These are phyloP conservation scores for Cossypha caffra DNA, from an alignment of 2,797 vertebrate species.

Conservation along the genomic window DNA sequence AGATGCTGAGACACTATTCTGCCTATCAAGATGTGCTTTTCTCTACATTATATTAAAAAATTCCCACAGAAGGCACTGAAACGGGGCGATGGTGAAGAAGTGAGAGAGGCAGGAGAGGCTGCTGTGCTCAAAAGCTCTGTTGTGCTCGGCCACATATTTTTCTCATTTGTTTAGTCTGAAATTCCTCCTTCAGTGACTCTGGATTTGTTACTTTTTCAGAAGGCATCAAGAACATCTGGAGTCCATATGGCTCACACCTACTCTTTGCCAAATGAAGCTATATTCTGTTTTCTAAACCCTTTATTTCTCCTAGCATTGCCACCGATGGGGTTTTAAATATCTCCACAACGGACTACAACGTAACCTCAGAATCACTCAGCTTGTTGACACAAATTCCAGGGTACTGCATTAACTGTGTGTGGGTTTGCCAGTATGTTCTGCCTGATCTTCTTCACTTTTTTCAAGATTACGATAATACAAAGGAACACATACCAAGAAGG, in stretches of 20 bases:
- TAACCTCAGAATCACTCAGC: neutral
- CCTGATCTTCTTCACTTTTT: neutral
- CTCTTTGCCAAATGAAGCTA: constrained; percentile 11
- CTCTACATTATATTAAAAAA: neutral
- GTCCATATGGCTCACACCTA: constrained; percentile 64
- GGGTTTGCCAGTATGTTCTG: neutral
- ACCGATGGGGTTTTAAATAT: neutral
- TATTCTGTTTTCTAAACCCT: constrained; percentile 18
- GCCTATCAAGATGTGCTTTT: neutral
- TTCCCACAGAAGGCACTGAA: neutral
- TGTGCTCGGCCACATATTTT: constrained; percentile 30
- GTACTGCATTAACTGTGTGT: neutral
- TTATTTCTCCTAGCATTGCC: constrained; percentile 4
- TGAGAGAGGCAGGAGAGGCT: neutral
- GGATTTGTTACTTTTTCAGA: constrained; percentile 50
- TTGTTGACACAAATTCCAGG: neutral
- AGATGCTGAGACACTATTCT: neutral
- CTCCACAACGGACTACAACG: neutral
- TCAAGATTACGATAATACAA: neutral
- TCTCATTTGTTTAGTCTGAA: constrained; percentile 76
- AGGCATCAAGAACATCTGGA: constrained; percentile 66
- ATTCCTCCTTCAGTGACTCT: constrained; percentile 49
- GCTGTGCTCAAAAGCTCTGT: constrained; percentile 48
- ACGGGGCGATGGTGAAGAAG: rapidly evolving
- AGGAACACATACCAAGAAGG: neutral